Percentiles rank a stretch among this genome's conserved stretches.
phyloP scores from a whole-genome alignment of 23 tunicate genomes.

The Ascidia mentula region DNA sequence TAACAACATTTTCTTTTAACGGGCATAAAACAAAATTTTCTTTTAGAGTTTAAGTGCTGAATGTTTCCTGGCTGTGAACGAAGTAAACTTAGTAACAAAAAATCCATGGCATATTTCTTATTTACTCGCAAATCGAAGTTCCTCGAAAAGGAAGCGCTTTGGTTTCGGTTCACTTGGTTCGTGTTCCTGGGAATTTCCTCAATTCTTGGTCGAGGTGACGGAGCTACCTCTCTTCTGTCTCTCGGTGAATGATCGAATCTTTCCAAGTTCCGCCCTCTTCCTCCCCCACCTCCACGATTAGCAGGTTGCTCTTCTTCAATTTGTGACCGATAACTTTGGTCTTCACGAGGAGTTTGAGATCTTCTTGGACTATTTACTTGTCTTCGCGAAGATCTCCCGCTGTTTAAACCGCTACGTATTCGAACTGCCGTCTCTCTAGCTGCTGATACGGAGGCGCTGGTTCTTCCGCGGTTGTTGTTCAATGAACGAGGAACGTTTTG shows the following conservation, averaged over 20 bases:
- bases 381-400: background rate
- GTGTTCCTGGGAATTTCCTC: no score
- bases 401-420: background rate
- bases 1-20: no score
- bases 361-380: background rate
- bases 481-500: background rate
- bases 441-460: background rate
- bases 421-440: background rate
- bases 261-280: background rate
- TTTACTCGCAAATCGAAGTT: background rate
- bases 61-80: no score
- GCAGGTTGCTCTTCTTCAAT: background rate
- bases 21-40: no score
- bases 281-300: no score
- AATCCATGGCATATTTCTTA: no score
- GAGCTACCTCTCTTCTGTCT: background rate
- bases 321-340: background rate
- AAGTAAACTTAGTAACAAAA: no score
- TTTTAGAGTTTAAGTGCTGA: no score
- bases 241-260: background rate
- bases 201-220: no score
- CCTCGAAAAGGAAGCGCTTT: no score
- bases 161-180: no score
- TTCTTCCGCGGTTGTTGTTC: background rate
- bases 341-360: no score